Evolutionary conservation across 2,888 invertebrate genomes (phyloP), one percentile per base, ranked within the genome.

Genomic region (Craniophora ligustri): DNA sequence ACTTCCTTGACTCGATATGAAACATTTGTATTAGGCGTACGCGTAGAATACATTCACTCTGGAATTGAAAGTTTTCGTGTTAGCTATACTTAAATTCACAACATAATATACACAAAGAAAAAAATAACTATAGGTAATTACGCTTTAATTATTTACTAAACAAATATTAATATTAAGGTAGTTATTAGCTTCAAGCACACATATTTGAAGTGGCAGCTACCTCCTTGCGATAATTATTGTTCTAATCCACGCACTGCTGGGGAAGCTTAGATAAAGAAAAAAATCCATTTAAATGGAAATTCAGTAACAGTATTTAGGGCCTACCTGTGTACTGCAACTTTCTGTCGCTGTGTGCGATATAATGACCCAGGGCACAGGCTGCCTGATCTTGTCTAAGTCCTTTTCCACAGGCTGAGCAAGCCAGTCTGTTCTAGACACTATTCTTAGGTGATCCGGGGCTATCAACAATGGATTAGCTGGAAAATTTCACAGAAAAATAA

Each of bases 341-440:
- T 95, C 95, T 0, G 95, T 94, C 1, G 95, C 96, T 0, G 96
- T 96, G 65, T 96, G 96, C 0, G 94, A 91, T 48, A 96, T 95
- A 39, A 96, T 94, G 0, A 96, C 95, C 77, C 94, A 88, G 0
- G 92, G 89, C 0, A 92, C 89, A 0, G 94, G 93, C 10, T 82
- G 84, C 6, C 56, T 73, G n/a, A 93, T 71, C 3, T 71, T 67
- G 7, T 84, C 81, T 45, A 95, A 57, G 0, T 72, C 66, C 0
- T 72, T 76, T 18, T 84, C 91, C 0, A 95, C 93, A 0, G 95
- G 95, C 76, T 95, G 95, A 0, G 96, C 97, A 0, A 95, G 82
- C 97, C 97, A 97, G 48, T 95, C 95, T 0, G 87, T 81, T 23
- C 96, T 85, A 2, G 92, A 81, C 0, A 96, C 90, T 41, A 96